phyloP scores from a whole-genome alignment of 2,888 invertebrate species.

The Plebejus anna region DNA sequence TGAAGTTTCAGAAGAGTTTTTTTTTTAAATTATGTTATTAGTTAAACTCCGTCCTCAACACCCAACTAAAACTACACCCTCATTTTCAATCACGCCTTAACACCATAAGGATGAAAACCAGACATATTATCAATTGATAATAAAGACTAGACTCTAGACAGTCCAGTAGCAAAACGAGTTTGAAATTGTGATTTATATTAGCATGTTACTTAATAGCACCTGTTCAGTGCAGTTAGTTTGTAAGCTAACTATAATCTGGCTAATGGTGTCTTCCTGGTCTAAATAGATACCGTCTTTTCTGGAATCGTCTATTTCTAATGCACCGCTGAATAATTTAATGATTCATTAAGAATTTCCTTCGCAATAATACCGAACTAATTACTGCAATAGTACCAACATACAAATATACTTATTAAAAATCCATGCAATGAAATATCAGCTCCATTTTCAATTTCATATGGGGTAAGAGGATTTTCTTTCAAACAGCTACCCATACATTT shows the following conservation, averaged over 20 bases:
- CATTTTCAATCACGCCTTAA: no score
- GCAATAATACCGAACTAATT: background rate
- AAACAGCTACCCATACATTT: background rate
- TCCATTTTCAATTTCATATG: background rate
- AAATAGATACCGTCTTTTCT: slow-evolving; percentile 9
- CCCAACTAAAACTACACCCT: no score
- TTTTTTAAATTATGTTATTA: no score
- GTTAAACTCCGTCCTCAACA: no score
- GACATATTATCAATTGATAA: no score
- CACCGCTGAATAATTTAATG: background rate
- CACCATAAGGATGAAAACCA: no score
- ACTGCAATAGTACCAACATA: background rate
- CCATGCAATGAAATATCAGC: background rate
- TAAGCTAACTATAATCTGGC: background rate
- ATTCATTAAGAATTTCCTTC: background rate
- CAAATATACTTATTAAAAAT: background rate
- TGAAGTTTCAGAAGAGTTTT: no score
- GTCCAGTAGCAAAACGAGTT: background rate
- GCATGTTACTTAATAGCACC: background rate
- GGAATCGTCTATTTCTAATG: slow-evolving; percentile 6
- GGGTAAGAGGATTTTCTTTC: background rate
- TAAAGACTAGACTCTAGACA: background rate
- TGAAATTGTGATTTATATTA: slow-evolving; percentile 5
- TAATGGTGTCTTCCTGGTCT: slow-evolving; percentile 24
- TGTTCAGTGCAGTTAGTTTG: background rate